Evolutionary conservation across 2,797 vertebrate genomes (phyloP).

Genomic region (Chrysolophus pictus): DNA sequence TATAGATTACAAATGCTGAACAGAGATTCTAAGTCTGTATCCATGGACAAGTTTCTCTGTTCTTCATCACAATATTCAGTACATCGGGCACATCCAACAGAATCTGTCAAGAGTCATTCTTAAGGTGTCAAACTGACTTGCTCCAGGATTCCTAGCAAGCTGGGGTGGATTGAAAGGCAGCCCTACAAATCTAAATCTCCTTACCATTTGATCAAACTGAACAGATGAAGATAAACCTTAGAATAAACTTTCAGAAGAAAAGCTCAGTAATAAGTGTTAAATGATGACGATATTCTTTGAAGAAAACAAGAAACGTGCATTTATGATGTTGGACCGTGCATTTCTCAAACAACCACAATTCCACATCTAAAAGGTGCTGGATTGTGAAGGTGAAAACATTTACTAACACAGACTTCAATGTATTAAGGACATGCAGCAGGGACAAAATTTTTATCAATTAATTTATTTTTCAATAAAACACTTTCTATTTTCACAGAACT

Average conservation of each 20-base stretch:
- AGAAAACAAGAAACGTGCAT: not conserved
- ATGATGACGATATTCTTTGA: not conserved
- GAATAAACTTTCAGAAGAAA: not conserved
- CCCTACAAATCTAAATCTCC: not conserved
- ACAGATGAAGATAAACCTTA: not conserved
- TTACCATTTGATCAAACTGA: not conserved
- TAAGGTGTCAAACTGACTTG: not conserved
- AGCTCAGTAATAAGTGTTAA: not conserved
- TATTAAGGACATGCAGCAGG: not conserved
- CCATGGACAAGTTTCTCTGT: not conserved
- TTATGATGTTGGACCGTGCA: not conserved
- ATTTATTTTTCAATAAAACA: not conserved
- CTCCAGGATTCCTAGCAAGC: not conserved
- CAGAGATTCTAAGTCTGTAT: not conserved
- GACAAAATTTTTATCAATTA: not conserved
- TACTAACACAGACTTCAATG: not conserved
- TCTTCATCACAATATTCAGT: not conserved
- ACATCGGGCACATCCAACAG: not conserved
- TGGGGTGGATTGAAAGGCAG: not conserved
- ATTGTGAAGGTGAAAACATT: not conserved
- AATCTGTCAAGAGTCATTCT: not conserved
- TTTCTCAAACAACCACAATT: slow-evolving; percentile 6
- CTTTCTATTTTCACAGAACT: not conserved
- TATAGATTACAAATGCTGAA: not conserved
- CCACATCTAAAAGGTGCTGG: not conserved